Conservation (phyloP, 2,888 invertebrate species). For the Synergus gifuensis region DNA sequence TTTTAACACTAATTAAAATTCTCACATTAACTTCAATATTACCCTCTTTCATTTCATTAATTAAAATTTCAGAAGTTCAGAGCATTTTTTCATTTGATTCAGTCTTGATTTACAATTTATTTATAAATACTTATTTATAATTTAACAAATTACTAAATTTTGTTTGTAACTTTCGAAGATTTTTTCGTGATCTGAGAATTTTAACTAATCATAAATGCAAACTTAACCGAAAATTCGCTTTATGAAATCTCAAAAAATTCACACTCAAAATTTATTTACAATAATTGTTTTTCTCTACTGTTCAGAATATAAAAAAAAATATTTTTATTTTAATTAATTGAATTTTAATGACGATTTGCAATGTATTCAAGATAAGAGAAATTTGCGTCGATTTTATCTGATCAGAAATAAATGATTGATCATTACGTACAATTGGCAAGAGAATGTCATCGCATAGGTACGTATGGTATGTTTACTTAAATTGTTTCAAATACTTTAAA, state of each 20-base stretch:
- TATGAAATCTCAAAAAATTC: constrained; percentile 22
- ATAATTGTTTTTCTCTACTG: background rate
- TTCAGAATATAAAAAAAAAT: background rate
- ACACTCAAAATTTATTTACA: constrained; percentile 21
- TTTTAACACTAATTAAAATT: constrained; percentile 11
- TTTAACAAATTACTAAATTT: too few relatives aligned
- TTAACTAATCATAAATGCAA: background rate
- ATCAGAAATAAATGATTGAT: constrained; percentile 15
- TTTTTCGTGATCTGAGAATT: background rate
- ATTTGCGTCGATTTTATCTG: background rate
- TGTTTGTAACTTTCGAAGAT: background rate
- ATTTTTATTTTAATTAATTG: background rate
- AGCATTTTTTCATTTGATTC: background rate
- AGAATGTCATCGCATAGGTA: constrained; percentile 41
- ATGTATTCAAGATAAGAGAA: background rate
- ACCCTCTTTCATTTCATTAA: background rate
- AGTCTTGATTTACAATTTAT: background rate
- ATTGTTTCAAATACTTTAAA: constrained; percentile 9
- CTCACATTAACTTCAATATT: background rate
- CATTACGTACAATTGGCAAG: constrained; percentile 35
- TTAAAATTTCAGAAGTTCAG: background rate
- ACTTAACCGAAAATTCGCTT: background rate
- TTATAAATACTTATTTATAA: background rate
- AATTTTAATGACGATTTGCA: background rate
- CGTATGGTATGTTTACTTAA: constrained; percentile 16